Evolutionary conservation across 2,113 vertebrate genomes (phyloP).

Genomic region (Salvator merianae): DNA sequence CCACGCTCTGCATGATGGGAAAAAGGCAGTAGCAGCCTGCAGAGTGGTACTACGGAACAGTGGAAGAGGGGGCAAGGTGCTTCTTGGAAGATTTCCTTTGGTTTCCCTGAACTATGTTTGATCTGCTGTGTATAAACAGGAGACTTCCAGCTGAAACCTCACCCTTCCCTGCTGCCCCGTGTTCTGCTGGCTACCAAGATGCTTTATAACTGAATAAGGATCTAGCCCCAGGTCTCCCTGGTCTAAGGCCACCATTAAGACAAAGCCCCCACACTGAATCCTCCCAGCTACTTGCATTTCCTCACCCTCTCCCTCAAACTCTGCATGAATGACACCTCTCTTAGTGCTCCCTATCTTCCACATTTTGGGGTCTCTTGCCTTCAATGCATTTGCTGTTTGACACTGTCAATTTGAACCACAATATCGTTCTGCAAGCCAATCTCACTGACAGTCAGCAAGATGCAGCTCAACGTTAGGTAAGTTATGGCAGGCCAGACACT

Average conservation of each 20-base stretch:
- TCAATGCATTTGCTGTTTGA: constrained; percentile 42
- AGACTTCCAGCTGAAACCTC: no score
- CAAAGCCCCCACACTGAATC: not conserved
- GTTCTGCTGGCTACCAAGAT: not conserved
- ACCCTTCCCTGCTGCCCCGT: no score
- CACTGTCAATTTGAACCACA: constrained; percentile 60
- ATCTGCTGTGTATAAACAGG: no score
- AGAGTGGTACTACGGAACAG: no score
- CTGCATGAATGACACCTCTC: not conserved
- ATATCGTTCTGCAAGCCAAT: constrained; percentile 50
- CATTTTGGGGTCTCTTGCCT: not conserved
- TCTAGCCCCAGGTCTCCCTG: not conserved
- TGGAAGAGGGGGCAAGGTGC: no score
- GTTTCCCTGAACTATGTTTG: no score
- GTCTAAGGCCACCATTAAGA: not conserved
- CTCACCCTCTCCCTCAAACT: not conserved
- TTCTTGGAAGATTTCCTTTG: no score
- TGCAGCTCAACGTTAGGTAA: constrained; percentile 50
- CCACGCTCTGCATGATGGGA: no score
- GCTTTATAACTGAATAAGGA: not conserved
- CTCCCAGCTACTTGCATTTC: not conserved
- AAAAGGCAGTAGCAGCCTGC: no score
- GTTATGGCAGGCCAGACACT: constrained; percentile 29
- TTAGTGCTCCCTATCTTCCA: not conserved
- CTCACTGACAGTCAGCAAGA: constrained; percentile 49